Conservation (phyloP, 2,888 invertebrate species). For the Caenorhabditis drosophilae region DNA sequence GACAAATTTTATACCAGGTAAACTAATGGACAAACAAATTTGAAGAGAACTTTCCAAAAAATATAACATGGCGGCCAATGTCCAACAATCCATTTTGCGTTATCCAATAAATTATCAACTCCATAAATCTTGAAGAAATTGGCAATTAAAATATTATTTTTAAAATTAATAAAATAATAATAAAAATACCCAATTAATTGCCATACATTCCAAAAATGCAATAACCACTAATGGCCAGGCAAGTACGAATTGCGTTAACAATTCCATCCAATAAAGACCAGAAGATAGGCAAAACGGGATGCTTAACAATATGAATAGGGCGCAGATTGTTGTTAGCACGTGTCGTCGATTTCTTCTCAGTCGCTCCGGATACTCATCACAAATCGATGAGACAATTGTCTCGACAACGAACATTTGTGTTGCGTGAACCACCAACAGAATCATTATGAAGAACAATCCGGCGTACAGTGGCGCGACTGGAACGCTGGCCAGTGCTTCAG, state of each 20-base stretch:
- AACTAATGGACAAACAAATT: slow-evolving; percentile 77
- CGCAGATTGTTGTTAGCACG: slow-evolving; percentile 58
- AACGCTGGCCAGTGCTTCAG: slow-evolving; percentile 79
- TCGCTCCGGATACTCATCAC: slow-evolving; percentile 72
- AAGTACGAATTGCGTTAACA: slow-evolving; percentile 73
- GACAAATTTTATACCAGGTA: no score
- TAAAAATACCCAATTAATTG: slow-evolving; percentile 71
- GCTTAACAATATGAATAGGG: slow-evolving; percentile 61
- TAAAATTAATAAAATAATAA: background rate
- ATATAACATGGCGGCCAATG: slow-evolving; percentile 73
- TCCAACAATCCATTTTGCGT: slow-evolving; percentile 75
- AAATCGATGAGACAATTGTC: slow-evolving; percentile 73
- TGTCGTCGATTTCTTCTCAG: slow-evolving; percentile 65
- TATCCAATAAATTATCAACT: slow-evolving; percentile 72
- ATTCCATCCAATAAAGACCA: slow-evolving; percentile 73
- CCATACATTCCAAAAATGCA: slow-evolving; percentile 74
- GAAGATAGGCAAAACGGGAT: slow-evolving; percentile 67
- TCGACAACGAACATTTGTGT: slow-evolving; percentile 69
- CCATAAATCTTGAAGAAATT: slow-evolving; percentile 57
- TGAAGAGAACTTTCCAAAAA: slow-evolving; percentile 81
- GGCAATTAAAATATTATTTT: background rate
- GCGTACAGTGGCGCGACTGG: slow-evolving; percentile 84
- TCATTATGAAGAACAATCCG: slow-evolving; percentile 79
- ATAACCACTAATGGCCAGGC: slow-evolving; percentile 73
- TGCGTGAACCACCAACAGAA: slow-evolving; percentile 64